phyloP scores from a whole-genome alignment of 2,113 vertebrate species.

The Alethe diademata region DNA sequence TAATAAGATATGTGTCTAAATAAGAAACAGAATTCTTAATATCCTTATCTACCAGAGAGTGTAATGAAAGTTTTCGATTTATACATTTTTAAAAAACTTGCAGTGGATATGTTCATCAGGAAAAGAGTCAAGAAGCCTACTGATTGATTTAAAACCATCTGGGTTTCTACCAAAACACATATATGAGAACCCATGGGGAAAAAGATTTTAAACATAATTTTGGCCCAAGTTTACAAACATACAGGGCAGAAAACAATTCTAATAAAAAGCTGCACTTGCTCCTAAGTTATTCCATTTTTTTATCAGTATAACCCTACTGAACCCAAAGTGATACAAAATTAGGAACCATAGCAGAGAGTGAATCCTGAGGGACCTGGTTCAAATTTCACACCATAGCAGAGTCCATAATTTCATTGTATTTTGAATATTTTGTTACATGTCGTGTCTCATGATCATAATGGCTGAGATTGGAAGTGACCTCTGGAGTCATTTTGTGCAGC shows the following conservation, averaged over 20 bases:
- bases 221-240: neutral
- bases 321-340: neutral
- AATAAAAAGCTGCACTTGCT: neutral
- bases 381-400: neutral
- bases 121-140: neutral
- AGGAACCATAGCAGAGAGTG: neutral
- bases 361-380: neutral
- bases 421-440: neutral
- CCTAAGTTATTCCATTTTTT: neutral
- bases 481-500: neutral
- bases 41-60: neutral
- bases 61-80: neutral
- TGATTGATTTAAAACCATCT: neutral
- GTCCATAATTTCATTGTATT: neutral
- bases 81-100: neutral
- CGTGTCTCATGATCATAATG: neutral
- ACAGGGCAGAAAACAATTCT: neutral
- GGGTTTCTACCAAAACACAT: neutral
- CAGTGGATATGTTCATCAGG: neutral
- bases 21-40: slow-evolving; percentile 1
- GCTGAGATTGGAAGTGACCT: neutral
- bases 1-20: neutral
- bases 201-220: neutral
- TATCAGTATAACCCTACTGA: neutral
- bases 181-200: neutral